These are phyloP conservation scores for Apis laboriosa DNA, from an alignment of 1,140 invertebrate species.

Conservation along the genomic window DNA sequence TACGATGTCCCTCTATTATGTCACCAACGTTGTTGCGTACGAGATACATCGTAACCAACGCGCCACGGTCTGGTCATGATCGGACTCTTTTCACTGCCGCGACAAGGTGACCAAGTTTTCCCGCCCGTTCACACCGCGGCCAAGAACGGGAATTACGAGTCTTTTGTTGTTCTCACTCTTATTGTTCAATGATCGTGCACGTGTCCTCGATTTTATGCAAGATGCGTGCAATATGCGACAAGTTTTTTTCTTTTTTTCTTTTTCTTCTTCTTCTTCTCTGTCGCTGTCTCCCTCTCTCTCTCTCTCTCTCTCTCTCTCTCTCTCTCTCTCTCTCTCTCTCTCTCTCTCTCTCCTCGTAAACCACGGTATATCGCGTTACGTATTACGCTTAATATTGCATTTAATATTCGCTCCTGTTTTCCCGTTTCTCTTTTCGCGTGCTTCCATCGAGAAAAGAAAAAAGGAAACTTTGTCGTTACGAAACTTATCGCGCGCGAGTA, in stretches of 20 bases:
- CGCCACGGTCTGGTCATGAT: slow-evolving; percentile 54
- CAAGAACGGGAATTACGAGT: too few relatives aligned
- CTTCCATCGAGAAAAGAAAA: not conserved
- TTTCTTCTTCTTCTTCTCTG: too few relatives aligned
- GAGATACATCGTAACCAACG: slow-evolving; percentile 57
- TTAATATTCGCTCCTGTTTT: not conserved
- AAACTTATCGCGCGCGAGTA: slow-evolving; percentile 17
- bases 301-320: too few relatives aligned
- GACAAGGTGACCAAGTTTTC: slow-evolving; percentile 1
- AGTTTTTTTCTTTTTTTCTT: not conserved
- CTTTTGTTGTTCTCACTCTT: not conserved
- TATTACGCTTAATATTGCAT: not conserved
- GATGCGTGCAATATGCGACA: not conserved
- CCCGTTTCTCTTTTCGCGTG: not conserved
- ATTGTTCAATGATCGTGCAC: too few relatives aligned
- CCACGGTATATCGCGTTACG: not conserved
- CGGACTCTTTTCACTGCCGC: slow-evolving; percentile 55
- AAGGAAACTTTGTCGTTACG: not conserved
- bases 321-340: too few relatives aligned
- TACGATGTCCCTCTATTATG: slow-evolving; percentile 61
- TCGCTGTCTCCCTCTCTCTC: too few relatives aligned
- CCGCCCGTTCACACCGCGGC: not conserved
- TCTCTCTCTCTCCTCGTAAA: not conserved
- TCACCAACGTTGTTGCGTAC: slow-evolving; percentile 54
- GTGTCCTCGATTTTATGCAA: not conserved